Percentiles rank a stretch among this genome's conserved stretches.
phyloP scores from a whole-genome alignment of 2,888 invertebrate species.

The Drosophila phalerata region DNA sequence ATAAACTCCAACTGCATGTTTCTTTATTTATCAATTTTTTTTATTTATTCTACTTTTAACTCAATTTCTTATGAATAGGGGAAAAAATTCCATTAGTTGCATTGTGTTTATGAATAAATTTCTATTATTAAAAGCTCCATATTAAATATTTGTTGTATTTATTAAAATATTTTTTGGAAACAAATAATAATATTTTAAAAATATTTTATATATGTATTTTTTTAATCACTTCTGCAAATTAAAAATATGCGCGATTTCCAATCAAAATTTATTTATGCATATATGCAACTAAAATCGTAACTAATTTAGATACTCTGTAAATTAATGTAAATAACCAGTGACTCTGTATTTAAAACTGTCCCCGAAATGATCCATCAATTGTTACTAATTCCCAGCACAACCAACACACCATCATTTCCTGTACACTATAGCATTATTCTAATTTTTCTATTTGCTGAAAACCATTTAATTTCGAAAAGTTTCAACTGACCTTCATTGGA shows the following conservation, averaged over 20 bases:
- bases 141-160: too few species aligned
- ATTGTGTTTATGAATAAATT: neutral
- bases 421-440: neutral
- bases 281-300: neutral
- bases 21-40: slow-evolving; percentile 2
- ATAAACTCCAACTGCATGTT: slow-evolving; percentile 16
- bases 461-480: neutral
- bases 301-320: slow-evolving; percentile 14
- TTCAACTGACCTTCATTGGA: slow-evolving; percentile 17
- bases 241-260: too few species aligned
- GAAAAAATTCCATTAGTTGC: neutral
- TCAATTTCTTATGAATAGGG: neutral
- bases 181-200: too few species aligned
- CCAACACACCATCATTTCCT: slow-evolving; percentile 6
- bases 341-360: slow-evolving; percentile 31
- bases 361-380: slow-evolving; percentile 19
- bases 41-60: neutral
- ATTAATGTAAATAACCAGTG: slow-evolving; percentile 8
- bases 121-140: too few species aligned
- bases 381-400: slow-evolving; percentile 47
- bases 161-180: too few species aligned
- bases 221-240: too few species aligned
- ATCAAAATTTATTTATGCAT: too few species aligned
- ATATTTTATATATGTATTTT: too few species aligned
- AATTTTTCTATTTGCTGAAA: neutral